Evolutionary conservation across 2,797 vertebrate species (phyloP).

Genomic region (Malurus splendens): DNA sequence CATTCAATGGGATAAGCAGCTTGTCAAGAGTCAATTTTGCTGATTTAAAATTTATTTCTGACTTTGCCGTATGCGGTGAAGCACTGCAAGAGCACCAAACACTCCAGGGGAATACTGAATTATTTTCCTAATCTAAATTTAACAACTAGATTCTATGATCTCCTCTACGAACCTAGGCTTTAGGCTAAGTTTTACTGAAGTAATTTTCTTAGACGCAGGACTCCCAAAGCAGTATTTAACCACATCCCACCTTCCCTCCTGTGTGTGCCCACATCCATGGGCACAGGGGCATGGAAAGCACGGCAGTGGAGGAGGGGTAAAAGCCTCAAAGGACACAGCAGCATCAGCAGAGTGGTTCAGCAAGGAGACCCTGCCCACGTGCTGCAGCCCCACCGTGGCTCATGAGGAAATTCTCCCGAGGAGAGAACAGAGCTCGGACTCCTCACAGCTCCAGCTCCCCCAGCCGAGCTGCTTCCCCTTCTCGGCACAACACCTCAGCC

Average conservation of each 20-base stretch:
- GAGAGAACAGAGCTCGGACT: neutral
- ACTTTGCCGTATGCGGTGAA: neutral
- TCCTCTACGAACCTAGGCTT: neutral
- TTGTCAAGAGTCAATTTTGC: neutral
- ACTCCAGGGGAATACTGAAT: neutral
- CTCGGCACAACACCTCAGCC: neutral
- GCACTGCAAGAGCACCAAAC: neutral
- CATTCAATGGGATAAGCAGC: neutral
- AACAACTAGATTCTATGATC: neutral
- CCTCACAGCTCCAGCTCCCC: neutral
- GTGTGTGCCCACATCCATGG: accelerated
- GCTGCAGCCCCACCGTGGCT: accelerated
- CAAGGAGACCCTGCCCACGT: neutral
- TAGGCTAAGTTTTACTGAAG: neutral
- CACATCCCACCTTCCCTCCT: neutral
- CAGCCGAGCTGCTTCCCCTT: neutral
- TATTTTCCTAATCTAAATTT: neutral
- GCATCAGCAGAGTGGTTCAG: neutral
- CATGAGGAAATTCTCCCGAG: neutral
- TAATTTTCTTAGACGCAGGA: neutral
- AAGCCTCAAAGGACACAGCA: neutral
- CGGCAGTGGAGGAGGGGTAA: accelerated
- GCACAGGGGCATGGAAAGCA: neutral
- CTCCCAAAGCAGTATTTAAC: neutral
- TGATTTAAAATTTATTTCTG: neutral